These are phyloP conservation scores for Carlito syrichta DNA, from an alignment of 2,113 vertebrate species.

Conservation along the genomic window DNA sequence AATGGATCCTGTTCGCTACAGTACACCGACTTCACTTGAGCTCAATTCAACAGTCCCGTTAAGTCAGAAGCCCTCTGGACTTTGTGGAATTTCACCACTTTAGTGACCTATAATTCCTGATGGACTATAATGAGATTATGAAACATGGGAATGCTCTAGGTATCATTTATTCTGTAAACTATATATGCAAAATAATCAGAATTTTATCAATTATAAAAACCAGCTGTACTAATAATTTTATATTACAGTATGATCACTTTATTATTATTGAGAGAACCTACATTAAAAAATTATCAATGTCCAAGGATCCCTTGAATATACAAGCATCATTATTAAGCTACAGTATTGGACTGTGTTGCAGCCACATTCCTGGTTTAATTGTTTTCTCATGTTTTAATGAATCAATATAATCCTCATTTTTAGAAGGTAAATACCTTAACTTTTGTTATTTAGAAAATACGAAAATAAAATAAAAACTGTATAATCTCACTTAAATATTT, in stretches of 20 bases:
- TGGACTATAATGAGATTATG: neutral
- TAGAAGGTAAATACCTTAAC: neutral
- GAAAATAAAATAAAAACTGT: neutral
- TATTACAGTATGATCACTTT: neutral
- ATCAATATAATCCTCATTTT: neutral
- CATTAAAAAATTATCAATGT: neutral
- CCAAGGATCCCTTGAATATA: neutral
- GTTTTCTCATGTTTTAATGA: neutral
- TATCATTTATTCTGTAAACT: neutral
- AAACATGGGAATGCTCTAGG: neutral
- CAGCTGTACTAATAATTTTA: neutral
- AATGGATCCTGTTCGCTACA: neutral
- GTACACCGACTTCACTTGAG: neutral
- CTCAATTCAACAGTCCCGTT: neutral
- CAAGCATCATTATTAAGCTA: neutral
- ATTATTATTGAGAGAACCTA: neutral
- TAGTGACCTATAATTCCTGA: neutral
- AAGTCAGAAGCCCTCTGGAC: neutral
- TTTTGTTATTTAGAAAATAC: neutral
- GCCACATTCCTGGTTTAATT: neutral
- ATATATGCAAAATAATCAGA: neutral
- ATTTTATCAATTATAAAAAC: neutral
- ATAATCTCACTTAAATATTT: neutral
- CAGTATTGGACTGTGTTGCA: neutral
- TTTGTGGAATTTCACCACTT: neutral